Conservation (phyloP, 2,797 vertebrate species). For the Kryptopterus vitreolus region DNA sequence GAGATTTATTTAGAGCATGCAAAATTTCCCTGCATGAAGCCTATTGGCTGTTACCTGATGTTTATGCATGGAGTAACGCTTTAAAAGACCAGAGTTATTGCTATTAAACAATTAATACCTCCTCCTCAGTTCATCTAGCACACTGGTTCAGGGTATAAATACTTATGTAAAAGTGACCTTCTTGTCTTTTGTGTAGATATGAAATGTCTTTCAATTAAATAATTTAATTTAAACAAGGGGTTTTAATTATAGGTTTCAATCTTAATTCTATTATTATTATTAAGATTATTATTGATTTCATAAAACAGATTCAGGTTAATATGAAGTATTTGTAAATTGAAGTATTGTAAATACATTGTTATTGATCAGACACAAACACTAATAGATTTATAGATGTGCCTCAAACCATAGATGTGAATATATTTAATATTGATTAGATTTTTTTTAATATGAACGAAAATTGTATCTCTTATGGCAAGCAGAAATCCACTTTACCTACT, state of each 20-base stretch:
- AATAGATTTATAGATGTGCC: background rate
- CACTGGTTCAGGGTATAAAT: background rate
- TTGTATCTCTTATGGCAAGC: background rate
- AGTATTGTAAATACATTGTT: background rate
- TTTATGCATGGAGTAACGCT: background rate
- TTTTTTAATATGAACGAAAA: no score
- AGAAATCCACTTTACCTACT: no score
- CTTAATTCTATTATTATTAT: no score
- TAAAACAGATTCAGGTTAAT: no score
- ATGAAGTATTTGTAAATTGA: background rate
- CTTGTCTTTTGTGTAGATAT: no score
- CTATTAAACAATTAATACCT: background rate
- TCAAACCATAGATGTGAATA: background rate
- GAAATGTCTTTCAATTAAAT: no score
- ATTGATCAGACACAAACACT: background rate
- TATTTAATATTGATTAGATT: no score
- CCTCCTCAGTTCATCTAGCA: background rate
- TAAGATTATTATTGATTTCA: no score
- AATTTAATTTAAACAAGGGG: no score
- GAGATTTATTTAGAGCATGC: constrained; percentile 2
- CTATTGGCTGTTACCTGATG: background rate
- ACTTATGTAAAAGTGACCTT: background rate
- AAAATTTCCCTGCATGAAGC: background rate
- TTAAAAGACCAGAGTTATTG: background rate
- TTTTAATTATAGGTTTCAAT: no score